Conservation (phyloP, 2,797 vertebrate genomes). For the Enoplosus armatus region DNA sequence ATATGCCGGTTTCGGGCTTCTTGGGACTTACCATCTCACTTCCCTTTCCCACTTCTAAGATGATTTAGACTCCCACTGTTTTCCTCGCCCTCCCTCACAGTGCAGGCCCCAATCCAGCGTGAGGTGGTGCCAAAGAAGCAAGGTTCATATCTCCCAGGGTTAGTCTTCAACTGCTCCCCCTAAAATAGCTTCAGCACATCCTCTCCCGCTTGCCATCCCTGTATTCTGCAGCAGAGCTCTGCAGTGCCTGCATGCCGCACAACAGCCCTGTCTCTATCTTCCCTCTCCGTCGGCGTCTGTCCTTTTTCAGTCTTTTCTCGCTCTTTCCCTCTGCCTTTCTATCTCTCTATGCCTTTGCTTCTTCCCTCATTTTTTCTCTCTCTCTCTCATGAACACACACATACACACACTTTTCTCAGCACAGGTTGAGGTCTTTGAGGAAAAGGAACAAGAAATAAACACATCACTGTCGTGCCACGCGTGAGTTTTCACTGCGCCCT, state of each 20-base stretch:
- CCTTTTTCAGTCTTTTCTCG: not conserved
- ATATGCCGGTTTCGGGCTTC: conserved; percentile 2
- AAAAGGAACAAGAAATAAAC: conserved; percentile 8
- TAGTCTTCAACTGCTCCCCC: conserved; percentile 40
- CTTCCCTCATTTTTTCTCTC: not conserved
- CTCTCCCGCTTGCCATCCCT: conserved; percentile 34
- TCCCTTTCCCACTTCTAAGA: conserved; percentile 5
- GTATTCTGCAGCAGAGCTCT: conserved; percentile 62
- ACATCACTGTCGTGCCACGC: not conserved
- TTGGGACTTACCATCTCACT: not conserved
- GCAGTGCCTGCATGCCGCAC: conserved; percentile 57
- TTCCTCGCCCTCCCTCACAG: conserved; percentile 25
- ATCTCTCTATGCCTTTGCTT: not conserved
- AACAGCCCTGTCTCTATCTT: conserved; percentile 18
- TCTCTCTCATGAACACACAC: not conserved
- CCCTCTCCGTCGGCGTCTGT: not conserved
- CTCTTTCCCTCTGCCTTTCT: not conserved
- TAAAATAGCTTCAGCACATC: conserved; percentile 63
- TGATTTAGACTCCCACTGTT: conserved; percentile 40
- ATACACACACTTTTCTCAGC: conserved; percentile 1
- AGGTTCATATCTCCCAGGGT: conserved; percentile 63
- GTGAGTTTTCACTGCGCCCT: not conserved
- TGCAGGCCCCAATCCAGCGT: conserved; percentile 39
- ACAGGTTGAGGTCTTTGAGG: conserved; percentile 30
- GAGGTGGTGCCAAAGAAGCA: conserved; percentile 59